Conservation (phyloP, 1,140 invertebrate species). For the Lysiphlebus fabarum region DNA sequence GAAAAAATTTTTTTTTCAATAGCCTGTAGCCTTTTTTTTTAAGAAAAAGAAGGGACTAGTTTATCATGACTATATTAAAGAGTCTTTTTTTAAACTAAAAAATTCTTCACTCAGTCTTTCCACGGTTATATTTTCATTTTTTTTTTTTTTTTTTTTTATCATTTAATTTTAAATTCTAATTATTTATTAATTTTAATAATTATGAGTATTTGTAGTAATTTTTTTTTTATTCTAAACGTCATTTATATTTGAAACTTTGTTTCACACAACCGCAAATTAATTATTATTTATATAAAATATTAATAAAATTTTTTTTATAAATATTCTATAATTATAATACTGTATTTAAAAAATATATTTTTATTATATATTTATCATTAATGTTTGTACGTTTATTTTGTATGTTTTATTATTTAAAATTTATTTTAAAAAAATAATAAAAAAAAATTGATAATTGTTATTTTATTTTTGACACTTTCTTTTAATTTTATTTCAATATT, state of each 20-base stretch:
- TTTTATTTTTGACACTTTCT: too few species aligned
- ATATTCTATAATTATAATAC: conserved; percentile 20
- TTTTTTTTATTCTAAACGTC: background rate
- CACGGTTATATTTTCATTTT: conserved; percentile 30
- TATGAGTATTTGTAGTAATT: background rate
- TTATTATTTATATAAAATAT: conserved; percentile 13
- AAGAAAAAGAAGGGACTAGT: conserved; percentile 47
- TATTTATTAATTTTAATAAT: conserved; percentile 14
- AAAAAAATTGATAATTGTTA: too few species aligned
- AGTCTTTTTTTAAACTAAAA: conserved; percentile 35
- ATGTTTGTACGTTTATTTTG: conserved; percentile 3
- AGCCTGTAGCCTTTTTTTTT: conserved; percentile 43
- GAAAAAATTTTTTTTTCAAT: conserved; percentile 35
- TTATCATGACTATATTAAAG: conserved; percentile 52
- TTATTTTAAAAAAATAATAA: too few species aligned
- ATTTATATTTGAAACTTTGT: conserved; percentile 19
- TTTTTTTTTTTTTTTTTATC: background rate
- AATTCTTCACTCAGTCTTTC: conserved; percentile 49
- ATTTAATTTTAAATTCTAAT: background rate
- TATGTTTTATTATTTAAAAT: too few species aligned
- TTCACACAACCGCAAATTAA: conserved; percentile 34
- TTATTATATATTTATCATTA: conserved; percentile 9
- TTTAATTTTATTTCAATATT: too few species aligned
- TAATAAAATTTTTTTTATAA: background rate
- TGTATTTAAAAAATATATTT: conserved; percentile 27